Evolutionary conservation across 1,140 invertebrate species (phyloP).

Genomic region (Condylostylus longicornis): DNA sequence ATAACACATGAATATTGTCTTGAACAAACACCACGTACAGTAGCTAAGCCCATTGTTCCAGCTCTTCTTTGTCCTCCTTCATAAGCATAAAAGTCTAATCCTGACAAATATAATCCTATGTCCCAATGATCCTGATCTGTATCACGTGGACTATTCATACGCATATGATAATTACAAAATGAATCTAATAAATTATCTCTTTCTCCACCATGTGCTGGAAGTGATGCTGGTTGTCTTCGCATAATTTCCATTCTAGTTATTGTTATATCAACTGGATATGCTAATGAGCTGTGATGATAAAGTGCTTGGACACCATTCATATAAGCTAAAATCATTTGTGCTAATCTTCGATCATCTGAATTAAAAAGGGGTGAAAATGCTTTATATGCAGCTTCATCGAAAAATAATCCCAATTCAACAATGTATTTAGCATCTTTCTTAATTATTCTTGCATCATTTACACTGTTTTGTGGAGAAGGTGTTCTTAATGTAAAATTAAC

Average conservation of each 20-base stretch:
- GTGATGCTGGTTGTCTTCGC: conserved; percentile 40
- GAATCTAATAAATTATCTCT: conserved; percentile 47
- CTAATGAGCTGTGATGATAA: conserved; percentile 57
- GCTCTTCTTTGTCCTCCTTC: conserved; percentile 50
- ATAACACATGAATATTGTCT: conserved; percentile 58
- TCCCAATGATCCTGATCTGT: conserved; percentile 59
- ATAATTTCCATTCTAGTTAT: conserved; percentile 55
- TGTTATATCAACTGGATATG: conserved; percentile 46
- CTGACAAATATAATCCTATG: conserved; percentile 57
- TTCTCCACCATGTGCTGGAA: conserved; percentile 45
- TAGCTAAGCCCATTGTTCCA: conserved; percentile 62
- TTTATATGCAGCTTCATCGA: conserved; percentile 54
- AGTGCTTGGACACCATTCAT: conserved; percentile 63
- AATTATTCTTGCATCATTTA: conserved; percentile 1
- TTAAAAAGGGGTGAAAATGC: conserved; percentile 51
- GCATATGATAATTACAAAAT: conserved; percentile 53
- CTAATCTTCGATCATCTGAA: conserved; percentile 44
- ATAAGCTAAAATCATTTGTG: conserved; percentile 57
- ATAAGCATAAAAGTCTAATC: conserved; percentile 55
- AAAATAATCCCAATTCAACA: conserved; percentile 54
- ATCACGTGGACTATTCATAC: conserved; percentile 46
- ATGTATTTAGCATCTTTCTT: conserved; percentile 17
- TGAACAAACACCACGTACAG: conserved; percentile 58
- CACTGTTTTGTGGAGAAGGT: not conserved
- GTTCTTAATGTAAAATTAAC: too few relatives aligned